Evolutionary conservation across 1,140 invertebrate species (phyloP).

Genomic region (Penaeus vannamei): DNA sequence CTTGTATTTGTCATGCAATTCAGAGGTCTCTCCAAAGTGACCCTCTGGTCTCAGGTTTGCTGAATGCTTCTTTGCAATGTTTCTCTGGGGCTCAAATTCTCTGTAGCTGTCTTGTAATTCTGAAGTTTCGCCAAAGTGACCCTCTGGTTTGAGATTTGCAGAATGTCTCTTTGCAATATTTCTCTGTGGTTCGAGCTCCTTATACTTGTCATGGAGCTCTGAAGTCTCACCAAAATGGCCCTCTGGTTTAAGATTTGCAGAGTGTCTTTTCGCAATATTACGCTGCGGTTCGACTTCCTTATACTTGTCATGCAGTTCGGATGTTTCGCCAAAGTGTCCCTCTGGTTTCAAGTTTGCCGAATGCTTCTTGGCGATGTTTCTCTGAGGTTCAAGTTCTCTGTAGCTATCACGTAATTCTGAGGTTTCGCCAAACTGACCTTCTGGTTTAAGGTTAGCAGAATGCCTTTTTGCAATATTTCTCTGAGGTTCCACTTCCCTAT

Average conservation of each 20-base stretch:
- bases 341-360: slow-evolving; percentile 42
- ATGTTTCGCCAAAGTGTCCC: slow-evolving; percentile 38
- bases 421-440: slow-evolving; percentile 44
- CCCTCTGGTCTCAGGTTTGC: slow-evolving; percentile 44
- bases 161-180: slow-evolving; percentile 50
- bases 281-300: slow-evolving; percentile 4
- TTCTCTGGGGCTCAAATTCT: slow-evolving; percentile 2
- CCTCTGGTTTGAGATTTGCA: slow-evolving; percentile 40
- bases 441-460: slow-evolving; percentile 23
- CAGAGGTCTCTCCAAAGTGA: slow-evolving; percentile 35
- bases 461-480: slow-evolving; percentile 48
- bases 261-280: slow-evolving; percentile 38
- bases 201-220: slow-evolving; percentile 37
- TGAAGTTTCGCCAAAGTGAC: slow-evolving; percentile 33
- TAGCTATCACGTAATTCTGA: slow-evolving; percentile 42
- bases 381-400: not conserved
- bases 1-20: slow-evolving; percentile 31
- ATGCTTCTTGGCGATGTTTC: slow-evolving; percentile 51
- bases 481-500: not conserved
- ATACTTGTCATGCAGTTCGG: slow-evolving; percentile 37
- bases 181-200: slow-evolving; percentile 8
- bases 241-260: slow-evolving; percentile 28
- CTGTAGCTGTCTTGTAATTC: slow-evolving; percentile 39
- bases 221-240: slow-evolving; percentile 44
- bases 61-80: slow-evolving; percentile 41